Conservation (phyloP, 2,888 invertebrate genomes). For the Ectemnius lituratus region DNA sequence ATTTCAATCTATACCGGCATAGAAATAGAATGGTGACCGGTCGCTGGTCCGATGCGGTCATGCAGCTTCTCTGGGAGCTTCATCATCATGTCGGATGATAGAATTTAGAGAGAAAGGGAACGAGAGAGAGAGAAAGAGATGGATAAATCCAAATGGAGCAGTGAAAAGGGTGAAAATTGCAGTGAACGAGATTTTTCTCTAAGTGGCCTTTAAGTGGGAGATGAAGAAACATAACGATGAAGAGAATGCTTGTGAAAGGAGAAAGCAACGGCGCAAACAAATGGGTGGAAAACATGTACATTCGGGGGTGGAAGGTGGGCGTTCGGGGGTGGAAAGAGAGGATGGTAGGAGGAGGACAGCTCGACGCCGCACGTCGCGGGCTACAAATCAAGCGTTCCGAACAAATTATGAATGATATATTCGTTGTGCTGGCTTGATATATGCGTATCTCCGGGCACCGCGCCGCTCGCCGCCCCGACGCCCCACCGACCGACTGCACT, state of each 20-base stretch:
- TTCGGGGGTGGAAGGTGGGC: conserved; percentile 41
- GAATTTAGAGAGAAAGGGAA: conserved; percentile 35
- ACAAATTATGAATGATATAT: conserved; percentile 78
- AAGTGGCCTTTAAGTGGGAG: too few relatives aligned
- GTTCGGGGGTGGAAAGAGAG: conserved; percentile 29
- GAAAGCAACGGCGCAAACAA: conserved; percentile 44
- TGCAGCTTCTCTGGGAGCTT: conserved; percentile 39
- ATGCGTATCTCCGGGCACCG: conserved; percentile 68
- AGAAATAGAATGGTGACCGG: conserved; percentile 64
- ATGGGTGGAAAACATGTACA: conserved; percentile 28
- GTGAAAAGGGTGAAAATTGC: too few relatives aligned
- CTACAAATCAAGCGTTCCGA: conserved; percentile 77
- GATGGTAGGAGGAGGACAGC: conserved; percentile 47
- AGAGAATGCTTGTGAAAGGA: too few relatives aligned
- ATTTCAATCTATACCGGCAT: conserved; percentile 75
- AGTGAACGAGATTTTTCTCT: too few relatives aligned
- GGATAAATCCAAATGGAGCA: conserved; percentile 45
- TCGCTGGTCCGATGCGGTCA: conserved; percentile 61
- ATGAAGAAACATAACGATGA: too few relatives aligned
- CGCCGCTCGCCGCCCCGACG: conserved; percentile 34
- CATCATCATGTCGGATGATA: too few relatives aligned
- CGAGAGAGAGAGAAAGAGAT: conserved; percentile 30
- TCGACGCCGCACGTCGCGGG: conserved; percentile 68
- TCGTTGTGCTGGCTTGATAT: conserved; percentile 75
- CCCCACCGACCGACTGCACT: conserved; percentile 51